Evolutionary conservation across 2,113 vertebrate species (phyloP).

Genomic region (Mormyrus lacerda): DNA sequence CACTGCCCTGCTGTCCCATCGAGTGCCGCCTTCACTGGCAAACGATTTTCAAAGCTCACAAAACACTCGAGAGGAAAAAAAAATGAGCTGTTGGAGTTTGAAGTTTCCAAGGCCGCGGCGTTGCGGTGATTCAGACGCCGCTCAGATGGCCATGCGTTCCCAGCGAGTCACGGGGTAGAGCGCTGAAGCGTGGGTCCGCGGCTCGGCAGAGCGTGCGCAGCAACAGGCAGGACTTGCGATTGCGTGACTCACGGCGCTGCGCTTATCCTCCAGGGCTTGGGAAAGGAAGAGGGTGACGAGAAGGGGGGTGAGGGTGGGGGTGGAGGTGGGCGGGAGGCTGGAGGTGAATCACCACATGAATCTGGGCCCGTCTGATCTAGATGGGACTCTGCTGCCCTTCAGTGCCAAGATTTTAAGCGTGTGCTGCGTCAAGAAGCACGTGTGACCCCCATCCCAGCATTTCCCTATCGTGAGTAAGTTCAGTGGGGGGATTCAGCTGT

Average conservation of each 20-base stretch:
- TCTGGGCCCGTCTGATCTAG: background rate
- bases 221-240: background rate
- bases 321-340: no score
- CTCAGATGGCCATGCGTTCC: background rate
- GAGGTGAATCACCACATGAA: constrained; percentile 10
- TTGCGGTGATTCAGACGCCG: background rate
- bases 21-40: background rate
- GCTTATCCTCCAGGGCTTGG: constrained; percentile 4
- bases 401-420: background rate
- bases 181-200: background rate
- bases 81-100: background rate
- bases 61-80: background rate
- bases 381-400: background rate
- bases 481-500: background rate
- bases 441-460: background rate
- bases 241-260: background rate
- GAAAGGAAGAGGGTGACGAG: background rate
- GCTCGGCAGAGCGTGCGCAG: background rate
- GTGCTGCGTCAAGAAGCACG: background rate
- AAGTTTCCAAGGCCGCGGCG: background rate
- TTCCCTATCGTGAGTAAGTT: background rate
- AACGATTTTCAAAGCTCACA: background rate
- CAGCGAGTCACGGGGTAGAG: background rate
- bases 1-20: background rate
- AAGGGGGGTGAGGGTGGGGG: no score